Evolutionary conservation across 2,888 invertebrate species (phyloP), one percentile per base, ranked within the genome.

Genomic region (Lasius platythorax): DNA sequence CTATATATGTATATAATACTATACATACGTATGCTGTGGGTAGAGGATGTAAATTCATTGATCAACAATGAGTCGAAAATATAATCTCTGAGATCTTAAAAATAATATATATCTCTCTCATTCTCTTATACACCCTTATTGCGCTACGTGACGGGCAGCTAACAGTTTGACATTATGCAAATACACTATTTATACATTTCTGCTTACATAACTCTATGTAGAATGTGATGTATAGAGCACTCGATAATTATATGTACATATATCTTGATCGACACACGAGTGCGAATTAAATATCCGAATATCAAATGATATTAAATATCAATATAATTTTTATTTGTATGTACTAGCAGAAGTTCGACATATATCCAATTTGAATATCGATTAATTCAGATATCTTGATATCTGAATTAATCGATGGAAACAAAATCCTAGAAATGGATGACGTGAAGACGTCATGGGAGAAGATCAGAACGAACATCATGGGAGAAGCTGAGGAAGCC

Each of bases 11-110:
- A 68, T 73, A 66, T 90, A 91, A 91, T 91, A 92, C 91, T 92
- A 91, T 81, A 84, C 64, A 81, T 76, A 58, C 9, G 89, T 92
- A 92, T 88, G 84, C 85, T 90, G 87, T 82, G 87, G 88, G 88
- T 90, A 92, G n/a, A 53, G 73, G 85, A 86, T 89, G 87, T 92
- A 92, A 89, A 90, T 90, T 92, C 93, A 93, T 94, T 91, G 94
- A 91, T 94, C 93, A 94, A 94, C 94, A 94, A 94, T 93, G 94
- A 93, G 84, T 92, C 89, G 89, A 93, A 93, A 93, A 93, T 94
- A 94, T 92, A 53, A 93, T 89, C 87, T 92, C 88, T 91, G 89
- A 83, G 87, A 89, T 89, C 87, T 87, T 87, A 91, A 89, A 88
- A 88, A 86, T 88, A 88, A 91, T 86, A 74, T 85, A 74, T n/a